These are phyloP conservation scores for Hippoglossus stenolepis DNA, from an alignment of 2,113 vertebrate species.

Conservation along the genomic window DNA sequence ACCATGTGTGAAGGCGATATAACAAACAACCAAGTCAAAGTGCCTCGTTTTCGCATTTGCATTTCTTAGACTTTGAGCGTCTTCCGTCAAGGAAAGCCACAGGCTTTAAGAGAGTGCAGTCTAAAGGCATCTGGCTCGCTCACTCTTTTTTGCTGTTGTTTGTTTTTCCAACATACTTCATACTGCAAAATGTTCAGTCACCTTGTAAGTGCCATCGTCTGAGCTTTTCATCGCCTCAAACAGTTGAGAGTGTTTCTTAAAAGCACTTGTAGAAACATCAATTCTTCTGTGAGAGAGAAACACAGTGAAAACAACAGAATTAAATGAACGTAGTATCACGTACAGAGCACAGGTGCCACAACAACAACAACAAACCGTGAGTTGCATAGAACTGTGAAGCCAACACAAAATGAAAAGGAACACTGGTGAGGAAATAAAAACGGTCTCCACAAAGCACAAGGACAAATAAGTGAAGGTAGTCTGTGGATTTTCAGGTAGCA, in stretches of 20 bases:
- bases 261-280: conserved; percentile 99
- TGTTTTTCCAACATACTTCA: conserved; percentile 80
- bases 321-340: not conserved
- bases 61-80: conserved; percentile 91
- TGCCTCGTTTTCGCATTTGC: conserved; percentile 84
- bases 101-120: conserved; percentile 92
- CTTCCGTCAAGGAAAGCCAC: conserved; percentile 94
- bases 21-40: conserved; percentile 98
- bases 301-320: conserved; percentile 17
- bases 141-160: conserved; percentile 66
- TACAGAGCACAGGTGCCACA: not conserved
- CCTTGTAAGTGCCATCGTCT: conserved; percentile 96
- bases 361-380: conserved; percentile 15
- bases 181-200: conserved; percentile 92
- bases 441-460: conserved; percentile 63
- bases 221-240: conserved; percentile 96
- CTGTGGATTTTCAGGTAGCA: conserved; percentile 63
- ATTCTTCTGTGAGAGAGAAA: conserved; percentile 88
- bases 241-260: conserved; percentile 97
- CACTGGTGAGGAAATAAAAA: conserved; percentile 43
- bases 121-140: conserved; percentile 82
- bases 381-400: not conserved
- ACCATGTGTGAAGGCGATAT: conserved; percentile 92
- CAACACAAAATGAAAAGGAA: conserved; percentile 20
- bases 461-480: conserved; percentile 61